These are phyloP conservation scores for Fragum sueziense DNA, from an alignment of 2,888 invertebrate species.

Conservation along the genomic window DNA sequence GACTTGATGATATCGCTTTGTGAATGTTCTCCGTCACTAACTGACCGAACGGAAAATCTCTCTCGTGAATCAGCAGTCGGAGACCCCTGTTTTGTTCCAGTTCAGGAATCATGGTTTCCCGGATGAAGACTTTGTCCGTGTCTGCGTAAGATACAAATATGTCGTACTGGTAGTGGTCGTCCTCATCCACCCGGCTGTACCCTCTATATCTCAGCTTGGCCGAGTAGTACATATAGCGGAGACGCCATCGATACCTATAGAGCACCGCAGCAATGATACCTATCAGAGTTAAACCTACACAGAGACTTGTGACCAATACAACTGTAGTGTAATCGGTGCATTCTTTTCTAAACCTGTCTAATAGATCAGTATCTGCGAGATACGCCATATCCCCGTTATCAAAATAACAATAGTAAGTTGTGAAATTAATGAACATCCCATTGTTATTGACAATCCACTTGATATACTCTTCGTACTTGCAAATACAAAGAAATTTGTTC, in stretches of 20 bases:
- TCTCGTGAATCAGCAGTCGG: conserved; percentile 46
- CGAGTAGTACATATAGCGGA: conserved; percentile 51
- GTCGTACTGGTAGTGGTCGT: conserved; percentile 14
- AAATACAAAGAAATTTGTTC: not conserved
- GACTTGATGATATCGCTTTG: conserved; percentile 43
- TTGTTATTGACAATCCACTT: not conserved
- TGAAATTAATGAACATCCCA: not conserved
- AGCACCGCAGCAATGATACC: conserved; percentile 1
- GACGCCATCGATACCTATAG: conserved; percentile 45
- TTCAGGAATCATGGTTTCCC: conserved; percentile 28
- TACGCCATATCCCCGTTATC: not conserved
- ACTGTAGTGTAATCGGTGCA: not conserved
- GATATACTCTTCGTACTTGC: not conserved
- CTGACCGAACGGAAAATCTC: conserved; percentile 45
- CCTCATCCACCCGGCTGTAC: conserved; percentile 14
- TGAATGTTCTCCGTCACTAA: conserved; percentile 51
- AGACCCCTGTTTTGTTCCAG: conserved; percentile 38
- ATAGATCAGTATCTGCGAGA: not conserved
- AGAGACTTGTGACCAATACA: not conserved
- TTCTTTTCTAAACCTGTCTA: not conserved
- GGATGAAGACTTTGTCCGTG: conserved; percentile 33
- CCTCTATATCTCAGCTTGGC: conserved; percentile 35
- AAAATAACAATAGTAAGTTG: conserved; percentile 1
- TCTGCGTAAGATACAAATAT: conserved; percentile 51
- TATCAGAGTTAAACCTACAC: not conserved